These are phyloP conservation scores for Acipenser ruthenus DNA, from an alignment of 2,797 vertebrate genomes.

Conservation along the genomic window DNA sequence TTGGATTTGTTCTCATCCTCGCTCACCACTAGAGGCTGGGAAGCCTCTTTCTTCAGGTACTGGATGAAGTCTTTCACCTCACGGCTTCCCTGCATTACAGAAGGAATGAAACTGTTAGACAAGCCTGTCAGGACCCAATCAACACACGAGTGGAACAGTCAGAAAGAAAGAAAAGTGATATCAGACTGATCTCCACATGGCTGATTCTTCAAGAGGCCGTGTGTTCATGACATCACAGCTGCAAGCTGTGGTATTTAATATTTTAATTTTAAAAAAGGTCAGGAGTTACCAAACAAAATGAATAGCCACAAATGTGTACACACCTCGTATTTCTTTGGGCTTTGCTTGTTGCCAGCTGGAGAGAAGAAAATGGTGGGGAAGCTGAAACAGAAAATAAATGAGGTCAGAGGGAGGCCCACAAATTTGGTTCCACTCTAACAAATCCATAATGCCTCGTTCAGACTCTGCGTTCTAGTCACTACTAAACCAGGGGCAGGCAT, in stretches of 20 bases:
- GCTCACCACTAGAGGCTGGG: slow-evolving; percentile 66
- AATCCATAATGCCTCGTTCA: too few species aligned
- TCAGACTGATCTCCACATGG: too few species aligned
- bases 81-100: slow-evolving; percentile 75
- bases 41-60: slow-evolving; percentile 87
- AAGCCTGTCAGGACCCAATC: neutral
- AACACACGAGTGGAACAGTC: neutral
- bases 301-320: slow-evolving; percentile 27
- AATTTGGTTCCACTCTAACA: too few species aligned
- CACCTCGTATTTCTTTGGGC: slow-evolving; percentile 95
- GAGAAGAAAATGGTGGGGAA: slow-evolving; percentile 95
- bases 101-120: slow-evolving; percentile 6
- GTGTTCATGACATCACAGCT: too few species aligned
- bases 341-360: slow-evolving; percentile 82
- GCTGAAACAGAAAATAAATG: slow-evolving; percentile 41
- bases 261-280: neutral
- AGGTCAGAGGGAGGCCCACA: too few species aligned
- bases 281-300: neutral
- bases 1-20: slow-evolving; percentile 77
- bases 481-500: too few species aligned
- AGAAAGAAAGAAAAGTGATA: neutral
- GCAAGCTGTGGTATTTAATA: too few species aligned
- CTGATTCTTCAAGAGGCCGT: too few species aligned
- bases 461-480: too few species aligned
- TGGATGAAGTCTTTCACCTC: slow-evolving; percentile 88